Evolutionary conservation across 2,888 invertebrate genomes (phyloP).

Genomic region (Stegana nigrithorax): DNA sequence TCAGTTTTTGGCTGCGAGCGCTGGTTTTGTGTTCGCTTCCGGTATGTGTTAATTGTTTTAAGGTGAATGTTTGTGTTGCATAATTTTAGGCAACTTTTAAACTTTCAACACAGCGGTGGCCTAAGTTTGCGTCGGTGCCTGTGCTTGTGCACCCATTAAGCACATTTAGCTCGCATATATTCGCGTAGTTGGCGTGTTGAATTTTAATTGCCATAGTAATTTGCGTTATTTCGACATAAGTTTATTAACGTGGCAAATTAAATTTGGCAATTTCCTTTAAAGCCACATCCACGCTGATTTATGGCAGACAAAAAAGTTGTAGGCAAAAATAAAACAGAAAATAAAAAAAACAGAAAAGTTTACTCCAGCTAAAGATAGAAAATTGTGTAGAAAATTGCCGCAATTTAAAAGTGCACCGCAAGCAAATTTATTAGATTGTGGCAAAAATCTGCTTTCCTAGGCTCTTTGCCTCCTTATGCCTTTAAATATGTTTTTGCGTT

Average conservation of each 20-base stretch:
- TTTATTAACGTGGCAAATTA: no score
- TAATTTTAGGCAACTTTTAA: constrained; percentile 32
- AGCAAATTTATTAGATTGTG: neutral
- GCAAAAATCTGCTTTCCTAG: no score
- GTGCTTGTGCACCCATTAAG: neutral
- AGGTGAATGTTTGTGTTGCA: constrained; percentile 38
- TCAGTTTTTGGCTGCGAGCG: neutral
- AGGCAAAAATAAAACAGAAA: no score
- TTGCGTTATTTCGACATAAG: neutral
- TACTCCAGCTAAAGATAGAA: no score
- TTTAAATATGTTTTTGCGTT: neutral
- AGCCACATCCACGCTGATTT: neutral
- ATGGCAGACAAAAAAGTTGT: neutral
- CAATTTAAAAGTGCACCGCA: constrained; percentile 4
- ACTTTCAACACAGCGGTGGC: neutral
- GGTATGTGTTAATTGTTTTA: constrained; percentile 45
- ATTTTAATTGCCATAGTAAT: neutral
- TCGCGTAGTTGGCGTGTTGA: neutral
- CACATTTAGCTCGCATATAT: neutral
- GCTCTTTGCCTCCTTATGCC: no score
- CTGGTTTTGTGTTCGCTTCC: constrained; percentile 4
- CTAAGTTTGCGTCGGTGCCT: no score
- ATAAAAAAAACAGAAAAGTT: no score
- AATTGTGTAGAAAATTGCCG: no score
- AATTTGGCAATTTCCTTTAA: no score